Percentiles rank a stretch among this genome's conserved stretches.
Evolutionary conservation across 2,797 vertebrate species (phyloP).

Genomic region (Danio albolineatus): DNA sequence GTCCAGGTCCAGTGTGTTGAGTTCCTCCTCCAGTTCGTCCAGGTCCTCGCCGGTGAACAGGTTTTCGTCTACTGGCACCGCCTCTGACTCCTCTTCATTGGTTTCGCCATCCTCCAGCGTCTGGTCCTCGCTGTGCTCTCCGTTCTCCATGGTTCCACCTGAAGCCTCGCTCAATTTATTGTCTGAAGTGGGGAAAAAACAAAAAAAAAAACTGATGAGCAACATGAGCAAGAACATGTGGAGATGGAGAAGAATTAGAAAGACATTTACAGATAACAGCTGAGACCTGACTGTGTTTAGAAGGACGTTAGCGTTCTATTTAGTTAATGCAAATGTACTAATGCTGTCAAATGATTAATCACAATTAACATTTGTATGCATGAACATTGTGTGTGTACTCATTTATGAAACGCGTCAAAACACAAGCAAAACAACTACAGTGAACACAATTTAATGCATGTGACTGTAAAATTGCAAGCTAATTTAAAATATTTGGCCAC

Average conservation of each 20-base stretch:
- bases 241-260: not conserved
- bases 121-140: conserved; percentile 79
- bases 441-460: too few relatives aligned
- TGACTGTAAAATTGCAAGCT: too few relatives aligned
- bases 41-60: conserved; percentile 98
- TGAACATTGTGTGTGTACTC: too few relatives aligned
- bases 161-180: conserved; percentile 93
- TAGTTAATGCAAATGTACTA: too few relatives aligned
- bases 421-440: too few relatives aligned
- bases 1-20: conserved; percentile 93
- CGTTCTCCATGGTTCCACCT: conserved; percentile 87
- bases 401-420: too few relatives aligned
- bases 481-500: too few relatives aligned
- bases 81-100: conserved; percentile 82
- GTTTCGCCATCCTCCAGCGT: conserved; percentile 68
- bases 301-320: too few relatives aligned
- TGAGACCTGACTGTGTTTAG: not conserved
- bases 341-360: too few relatives aligned
- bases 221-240: not conserved
- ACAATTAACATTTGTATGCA: too few relatives aligned
- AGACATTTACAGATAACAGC: not conserved
- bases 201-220: not conserved
- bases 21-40: conserved; percentile 96
- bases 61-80: conserved; percentile 97
- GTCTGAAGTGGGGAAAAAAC: conserved; percentile 82